Conservation (phyloP, 2,113 vertebrate genomes). For the Xiphias gladius region DNA sequence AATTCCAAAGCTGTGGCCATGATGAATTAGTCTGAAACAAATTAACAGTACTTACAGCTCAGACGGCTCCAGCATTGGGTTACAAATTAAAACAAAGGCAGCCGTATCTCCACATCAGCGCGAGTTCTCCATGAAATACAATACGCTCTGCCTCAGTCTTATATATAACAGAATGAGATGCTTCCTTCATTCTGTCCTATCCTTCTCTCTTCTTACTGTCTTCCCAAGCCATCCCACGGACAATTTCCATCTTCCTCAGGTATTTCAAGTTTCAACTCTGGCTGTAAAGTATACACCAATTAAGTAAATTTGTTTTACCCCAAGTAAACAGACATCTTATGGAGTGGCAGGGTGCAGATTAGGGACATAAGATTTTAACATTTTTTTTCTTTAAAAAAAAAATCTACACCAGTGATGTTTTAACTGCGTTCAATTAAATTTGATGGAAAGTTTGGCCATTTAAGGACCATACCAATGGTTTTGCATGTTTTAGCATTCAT, state of each 20-base stretch:
- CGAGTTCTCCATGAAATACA: conserved; percentile 79
- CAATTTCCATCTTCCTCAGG: conserved; percentile 21
- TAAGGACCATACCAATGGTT: not conserved
- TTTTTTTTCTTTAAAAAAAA: not conserved
- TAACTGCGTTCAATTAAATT: not conserved
- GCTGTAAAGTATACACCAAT: not conserved
- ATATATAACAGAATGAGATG: conserved; percentile 53
- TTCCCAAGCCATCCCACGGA: conserved; percentile 13
- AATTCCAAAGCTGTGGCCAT: conserved; percentile 70
- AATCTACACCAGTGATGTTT: not conserved
- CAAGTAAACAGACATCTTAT: not conserved
- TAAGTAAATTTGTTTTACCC: not conserved
- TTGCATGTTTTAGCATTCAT: not conserved
- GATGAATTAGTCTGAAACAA: conserved; percentile 82
- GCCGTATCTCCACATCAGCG: conserved; percentile 79
- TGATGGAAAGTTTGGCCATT: not conserved
- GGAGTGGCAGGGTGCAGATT: not conserved
- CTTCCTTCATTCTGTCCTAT: conserved; percentile 61
- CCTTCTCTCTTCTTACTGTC: conserved; percentile 13
- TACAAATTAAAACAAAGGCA: conserved; percentile 85
- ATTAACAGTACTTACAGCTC: conserved; percentile 80
- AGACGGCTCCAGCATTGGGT: conserved; percentile 81
- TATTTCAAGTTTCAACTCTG: conserved; percentile 15
- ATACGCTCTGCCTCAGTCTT: conserved; percentile 68
- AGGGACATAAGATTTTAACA: not conserved